Conservation (phyloP, 2,113 vertebrate species). For the Oreochromis spilurus region DNA sequence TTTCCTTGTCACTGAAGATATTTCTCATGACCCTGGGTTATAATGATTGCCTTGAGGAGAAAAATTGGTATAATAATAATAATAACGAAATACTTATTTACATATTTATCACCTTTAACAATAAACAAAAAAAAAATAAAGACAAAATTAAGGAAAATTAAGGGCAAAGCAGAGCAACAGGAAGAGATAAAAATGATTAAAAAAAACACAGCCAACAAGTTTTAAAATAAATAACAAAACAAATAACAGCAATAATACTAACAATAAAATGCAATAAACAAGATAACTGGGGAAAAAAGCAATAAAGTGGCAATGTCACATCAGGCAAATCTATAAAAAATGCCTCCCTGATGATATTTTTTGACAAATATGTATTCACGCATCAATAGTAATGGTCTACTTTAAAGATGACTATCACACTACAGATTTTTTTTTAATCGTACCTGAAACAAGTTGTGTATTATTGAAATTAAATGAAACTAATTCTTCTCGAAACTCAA, state of each 20-base stretch:
- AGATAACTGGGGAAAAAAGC: background rate
- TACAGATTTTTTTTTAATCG: background rate
- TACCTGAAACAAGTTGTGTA: background rate
- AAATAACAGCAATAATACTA: background rate
- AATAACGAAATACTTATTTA: background rate
- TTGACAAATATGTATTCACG: background rate
- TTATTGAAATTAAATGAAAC: background rate
- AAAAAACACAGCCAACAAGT: background rate
- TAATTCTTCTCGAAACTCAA: background rate
- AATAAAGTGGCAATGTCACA: background rate
- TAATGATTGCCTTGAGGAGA: background rate
- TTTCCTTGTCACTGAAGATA: background rate
- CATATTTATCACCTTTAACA: background rate
- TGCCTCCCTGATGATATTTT: background rate
- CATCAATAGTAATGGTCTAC: background rate
- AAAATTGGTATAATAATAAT: background rate
- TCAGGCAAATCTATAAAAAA: background rate
- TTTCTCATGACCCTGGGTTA: background rate
- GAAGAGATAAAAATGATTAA: background rate
- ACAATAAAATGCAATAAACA: background rate
- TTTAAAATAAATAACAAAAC: background rate
- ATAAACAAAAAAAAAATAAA: background rate
- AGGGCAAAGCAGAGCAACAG: background rate
- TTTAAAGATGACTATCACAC: background rate
- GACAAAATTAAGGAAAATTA: background rate